phyloP scores from a whole-genome alignment of 1,140 invertebrate species.

The Delia radicum region DNA sequence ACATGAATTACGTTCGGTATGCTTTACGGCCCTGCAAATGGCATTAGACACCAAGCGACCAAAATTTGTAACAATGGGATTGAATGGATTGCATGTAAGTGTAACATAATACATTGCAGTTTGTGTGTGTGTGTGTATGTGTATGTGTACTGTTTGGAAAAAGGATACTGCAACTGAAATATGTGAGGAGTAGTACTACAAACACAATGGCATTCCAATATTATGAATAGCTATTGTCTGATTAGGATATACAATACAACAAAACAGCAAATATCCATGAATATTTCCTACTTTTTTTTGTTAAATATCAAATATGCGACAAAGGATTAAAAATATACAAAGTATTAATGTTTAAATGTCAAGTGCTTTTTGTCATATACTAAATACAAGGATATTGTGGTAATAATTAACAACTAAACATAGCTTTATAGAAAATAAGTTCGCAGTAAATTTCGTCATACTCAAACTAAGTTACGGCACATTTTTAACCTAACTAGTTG shows the following conservation, averaged over 20 bases:
- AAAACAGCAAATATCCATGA: not conserved
- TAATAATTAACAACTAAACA: too few relatives aligned
- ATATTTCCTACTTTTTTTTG: not conserved
- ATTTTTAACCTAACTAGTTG: too few relatives aligned
- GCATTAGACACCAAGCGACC: constrained; percentile 84
- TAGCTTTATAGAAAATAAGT: too few relatives aligned
- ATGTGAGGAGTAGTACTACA: too few relatives aligned
- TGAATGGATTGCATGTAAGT: constrained; percentile 83
- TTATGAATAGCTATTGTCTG: not conserved
- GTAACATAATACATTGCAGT: not conserved
- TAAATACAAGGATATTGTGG: too few relatives aligned
- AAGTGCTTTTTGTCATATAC: not conserved
- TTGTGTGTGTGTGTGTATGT: too few relatives aligned
- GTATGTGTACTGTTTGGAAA: too few relatives aligned
- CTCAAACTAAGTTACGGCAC: too few relatives aligned
- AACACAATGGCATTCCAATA: not conserved
- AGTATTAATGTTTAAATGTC: not conserved
- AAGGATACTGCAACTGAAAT: too few relatives aligned
- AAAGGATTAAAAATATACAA: not conserved
- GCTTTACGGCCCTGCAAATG: constrained; percentile 77
- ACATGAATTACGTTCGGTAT: constrained; percentile 79
- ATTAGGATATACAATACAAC: not conserved
- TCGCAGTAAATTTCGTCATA: too few relatives aligned
- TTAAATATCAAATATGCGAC: not conserved
- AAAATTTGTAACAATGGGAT: constrained; percentile 77